These are phyloP conservation scores for Bovichtus diacanthus DNA, from an alignment of 2,797 vertebrate species.

Conservation along the genomic window DNA sequence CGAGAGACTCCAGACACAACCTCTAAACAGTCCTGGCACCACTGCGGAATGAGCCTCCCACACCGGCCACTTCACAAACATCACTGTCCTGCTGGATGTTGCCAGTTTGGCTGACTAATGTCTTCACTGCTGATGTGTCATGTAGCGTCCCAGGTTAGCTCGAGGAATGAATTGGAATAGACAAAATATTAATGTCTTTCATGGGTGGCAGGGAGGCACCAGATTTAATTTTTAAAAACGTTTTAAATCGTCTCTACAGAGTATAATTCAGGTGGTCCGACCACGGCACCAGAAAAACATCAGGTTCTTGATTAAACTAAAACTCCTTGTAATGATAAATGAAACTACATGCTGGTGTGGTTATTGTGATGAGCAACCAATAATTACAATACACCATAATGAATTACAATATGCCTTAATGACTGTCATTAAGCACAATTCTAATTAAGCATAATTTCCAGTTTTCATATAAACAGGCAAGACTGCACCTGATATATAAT, in stretches of 20 bases:
- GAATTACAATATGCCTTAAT: slow-evolving; percentile 64
- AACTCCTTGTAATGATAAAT: slow-evolving; percentile 59
- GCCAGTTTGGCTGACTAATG: slow-evolving; percentile 17
- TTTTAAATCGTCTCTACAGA: neutral
- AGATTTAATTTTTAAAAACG: neutral
- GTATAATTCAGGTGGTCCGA: slow-evolving; percentile 30
- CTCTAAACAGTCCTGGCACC: slow-evolving; percentile 80
- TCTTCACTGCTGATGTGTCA: slow-evolving; percentile 14
- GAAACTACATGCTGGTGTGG: slow-evolving; percentile 41
- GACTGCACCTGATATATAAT: slow-evolving; percentile 58
- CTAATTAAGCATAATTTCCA: slow-evolving; percentile 67
- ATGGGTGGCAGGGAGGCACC: neutral
- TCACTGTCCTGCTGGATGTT: slow-evolving; percentile 13
- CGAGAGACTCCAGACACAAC: slow-evolving; percentile 77
- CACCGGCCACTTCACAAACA: slow-evolving; percentile 48
- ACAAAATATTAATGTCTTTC: neutral
- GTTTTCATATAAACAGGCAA: slow-evolving; percentile 59
- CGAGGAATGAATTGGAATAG: neutral
- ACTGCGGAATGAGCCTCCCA: slow-evolving; percentile 79
- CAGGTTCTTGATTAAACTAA: slow-evolving; percentile 39
- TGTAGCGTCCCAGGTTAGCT: neutral
- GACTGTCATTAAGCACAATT: slow-evolving; percentile 58
- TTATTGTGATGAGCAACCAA: slow-evolving; percentile 50
- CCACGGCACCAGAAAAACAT: slow-evolving; percentile 36
- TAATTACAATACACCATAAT: slow-evolving; percentile 60